Percentiles rank a stretch among this genome's conserved stretches.
phyloP scores from a whole-genome alignment of 2,113 vertebrate genomes.

The Drymodes brunneopygia region DNA sequence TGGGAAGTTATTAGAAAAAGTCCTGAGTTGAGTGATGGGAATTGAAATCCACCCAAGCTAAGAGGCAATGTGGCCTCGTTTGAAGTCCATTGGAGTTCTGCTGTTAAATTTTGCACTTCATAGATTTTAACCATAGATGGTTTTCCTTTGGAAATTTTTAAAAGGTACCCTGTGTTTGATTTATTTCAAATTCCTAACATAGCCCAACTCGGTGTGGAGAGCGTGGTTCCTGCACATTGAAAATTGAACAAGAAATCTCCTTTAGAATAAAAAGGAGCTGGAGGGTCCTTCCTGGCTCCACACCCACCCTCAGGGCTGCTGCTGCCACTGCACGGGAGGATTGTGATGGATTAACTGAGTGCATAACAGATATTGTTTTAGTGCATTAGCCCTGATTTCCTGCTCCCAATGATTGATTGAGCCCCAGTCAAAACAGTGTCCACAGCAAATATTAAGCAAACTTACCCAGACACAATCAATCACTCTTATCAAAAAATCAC shows the following conservation, averaged over 20 bases:
- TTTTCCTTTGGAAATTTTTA: not conserved
- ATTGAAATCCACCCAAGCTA: not conserved
- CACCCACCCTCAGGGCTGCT: not conserved
- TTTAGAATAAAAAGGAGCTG: not conserved
- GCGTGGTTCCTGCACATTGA: not conserved
- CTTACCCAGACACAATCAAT: constrained; percentile 57
- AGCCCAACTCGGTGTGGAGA: not conserved
- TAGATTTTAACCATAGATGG: not conserved
- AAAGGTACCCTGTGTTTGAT: not conserved
- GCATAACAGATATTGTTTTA: constrained; percentile 60
- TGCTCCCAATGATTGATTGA: constrained; percentile 63
- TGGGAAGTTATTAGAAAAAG: not conserved
- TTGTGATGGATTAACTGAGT: constrained; percentile 62
- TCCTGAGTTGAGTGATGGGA: not conserved
- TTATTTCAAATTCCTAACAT: not conserved
- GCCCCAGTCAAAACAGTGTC: constrained; percentile 41
- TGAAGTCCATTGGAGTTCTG: not conserved
- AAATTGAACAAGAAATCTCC: not conserved
- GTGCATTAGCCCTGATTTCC: constrained; percentile 71
- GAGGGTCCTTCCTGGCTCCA: not conserved
- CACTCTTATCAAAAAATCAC: constrained; percentile 49
- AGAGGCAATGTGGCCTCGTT: not conserved
- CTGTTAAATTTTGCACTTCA: not conserved
- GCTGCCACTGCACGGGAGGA: not conserved
- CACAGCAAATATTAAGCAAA: constrained; percentile 63